Base-by-base conservation (phyloP, 37 sponge, comb jelly and placozoan genomes). In the Bolinopsis microptera region DNA sequence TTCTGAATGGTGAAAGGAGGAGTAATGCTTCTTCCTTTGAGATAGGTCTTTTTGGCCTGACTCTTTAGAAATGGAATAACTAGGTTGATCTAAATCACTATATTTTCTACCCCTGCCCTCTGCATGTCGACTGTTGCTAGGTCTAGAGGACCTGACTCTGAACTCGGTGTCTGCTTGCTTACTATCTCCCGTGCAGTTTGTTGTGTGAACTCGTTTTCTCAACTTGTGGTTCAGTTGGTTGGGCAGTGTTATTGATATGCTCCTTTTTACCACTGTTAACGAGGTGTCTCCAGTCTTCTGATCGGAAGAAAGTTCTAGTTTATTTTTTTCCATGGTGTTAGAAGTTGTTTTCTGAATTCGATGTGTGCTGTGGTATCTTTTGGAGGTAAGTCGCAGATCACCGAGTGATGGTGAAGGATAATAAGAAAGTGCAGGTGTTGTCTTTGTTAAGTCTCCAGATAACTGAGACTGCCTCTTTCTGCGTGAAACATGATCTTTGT, bases 211-310 rank as follows among this genome's bases (percentile, higher is more conserved):
- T 28, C 75, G 26, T n/a, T 72, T 72, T 28, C 75, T 72, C 13
- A 72, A 24, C 18, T 72, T 72, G 75, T 72, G 75, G 18, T 28
- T 72, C 75, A 72, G 75, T 21, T 72, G 75, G 25, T 72, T 72
- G 3, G 75, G 75, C 31, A 72, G 75, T 24, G 75, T 72, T n/a
- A 72, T 72, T 3, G 75, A 72, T 5, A 72, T 72, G 18, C 75
- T 72, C 3, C 75, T 8, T 72, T 72, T 72, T 72, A 72, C 26
- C 21, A 21, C 18, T n/a, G n/a, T n/a, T n/a, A n/a, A n/a, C n/a
- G n/a, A n/a, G n/a, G n/a, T n/a, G n/a, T n/a, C n/a, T n/a, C n/a
- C n/a, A n/a, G n/a, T n/a, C n/a, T n/a, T n/a, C n/a, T n/a, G n/a
- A n/a, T n/a, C n/a, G n/a, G n/a, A n/a, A n/a, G n/a, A n/a, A n/a